Base-by-base conservation (phyloP, 2,888 invertebrate species). In the Luperina testacea region DNA sequence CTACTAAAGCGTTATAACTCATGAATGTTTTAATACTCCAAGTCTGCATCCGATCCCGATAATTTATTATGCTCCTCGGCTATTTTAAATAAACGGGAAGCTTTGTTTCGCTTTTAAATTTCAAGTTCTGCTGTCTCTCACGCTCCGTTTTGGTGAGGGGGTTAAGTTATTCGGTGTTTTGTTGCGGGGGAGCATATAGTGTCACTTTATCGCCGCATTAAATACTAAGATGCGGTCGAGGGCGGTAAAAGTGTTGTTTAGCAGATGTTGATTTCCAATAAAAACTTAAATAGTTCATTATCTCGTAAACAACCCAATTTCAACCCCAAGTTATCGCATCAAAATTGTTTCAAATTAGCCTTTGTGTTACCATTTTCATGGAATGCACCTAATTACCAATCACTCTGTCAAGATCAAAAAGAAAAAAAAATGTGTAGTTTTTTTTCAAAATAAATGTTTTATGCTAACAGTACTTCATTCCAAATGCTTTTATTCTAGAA, bases 11-110 rank as follows among this genome's bases (percentile, higher is more conserved):
- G 90, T 89, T 91, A 90, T 92, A 92, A 92, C 91, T 93, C 93
- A 92, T 90, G 92, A 91, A 92, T 92, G 92, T 92, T 91, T 90
- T 91, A 91, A 94, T 89, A 89, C 87, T 83, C 79, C 78, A 78
- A 80, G 85, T 85, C 82, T 78, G 90, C 89, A 89, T 86, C 86
- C 88, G 87, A 88, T 86, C 82, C 77, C 81, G 86, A 88, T 88
- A 83, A 89, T 89, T 89, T 89, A 89, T 89, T 90, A 84, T 89
- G 84, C 84, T 86, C 76, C 72, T 82, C 78, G 82, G 82, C 87
- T 79, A 80, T 87, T 89, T 88, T 85, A 85, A 89, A 89, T 89
- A 89, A 88, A 89, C 84, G 83, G 87, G 84, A 82, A 87, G 86
- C 82, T 86, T 87, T 85, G 88, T 88, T 86, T 87, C 45, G 81